Evolutionary conservation across 30 jellyfish, hydroid and myxozoan genomes (phyloP).

Genomic region (Hydra vulgaris): DNA sequence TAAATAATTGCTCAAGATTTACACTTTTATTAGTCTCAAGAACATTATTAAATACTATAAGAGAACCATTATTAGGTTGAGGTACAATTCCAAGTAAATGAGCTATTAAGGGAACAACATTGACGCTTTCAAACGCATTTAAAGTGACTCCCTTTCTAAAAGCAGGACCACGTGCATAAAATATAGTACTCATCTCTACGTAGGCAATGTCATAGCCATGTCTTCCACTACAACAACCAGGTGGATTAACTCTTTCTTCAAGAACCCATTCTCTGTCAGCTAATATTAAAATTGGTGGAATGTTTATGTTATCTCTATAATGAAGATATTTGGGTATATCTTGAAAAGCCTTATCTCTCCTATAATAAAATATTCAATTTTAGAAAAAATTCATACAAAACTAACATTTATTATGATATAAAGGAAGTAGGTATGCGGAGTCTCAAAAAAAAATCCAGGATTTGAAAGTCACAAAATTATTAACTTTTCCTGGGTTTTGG

Average conservation of each 20-base stretch:
- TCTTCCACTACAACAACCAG: not conserved
- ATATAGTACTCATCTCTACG: constrained; percentile 12
- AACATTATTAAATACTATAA: not conserved
- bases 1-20: too few species aligned
- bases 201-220: constrained; percentile 11
- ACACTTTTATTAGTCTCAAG: too few species aligned
- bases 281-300: constrained; percentile 9
- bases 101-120: constrained; percentile 14
- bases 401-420: too few species aligned
- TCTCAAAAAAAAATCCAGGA: too few species aligned
- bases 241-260: not conserved
- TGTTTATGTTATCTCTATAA: not conserved
- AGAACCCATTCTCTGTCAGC: not conserved
- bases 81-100: constrained; percentile 14
- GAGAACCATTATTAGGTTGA: constrained; percentile 11
- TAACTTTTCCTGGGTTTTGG: too few species aligned
- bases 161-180: constrained; percentile 14
- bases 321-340: not conserved
- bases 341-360: not conserved
- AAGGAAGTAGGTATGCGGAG: too few species aligned
- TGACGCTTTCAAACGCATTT: constrained; percentile 16
- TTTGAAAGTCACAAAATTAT: too few species aligned
- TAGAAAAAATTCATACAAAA: too few species aligned
- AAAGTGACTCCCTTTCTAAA: not conserved
- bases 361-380: not conserved